Evolutionary conservation across 2,888 invertebrate genomes (phyloP).

Genomic region (Netelia inedita): DNA sequence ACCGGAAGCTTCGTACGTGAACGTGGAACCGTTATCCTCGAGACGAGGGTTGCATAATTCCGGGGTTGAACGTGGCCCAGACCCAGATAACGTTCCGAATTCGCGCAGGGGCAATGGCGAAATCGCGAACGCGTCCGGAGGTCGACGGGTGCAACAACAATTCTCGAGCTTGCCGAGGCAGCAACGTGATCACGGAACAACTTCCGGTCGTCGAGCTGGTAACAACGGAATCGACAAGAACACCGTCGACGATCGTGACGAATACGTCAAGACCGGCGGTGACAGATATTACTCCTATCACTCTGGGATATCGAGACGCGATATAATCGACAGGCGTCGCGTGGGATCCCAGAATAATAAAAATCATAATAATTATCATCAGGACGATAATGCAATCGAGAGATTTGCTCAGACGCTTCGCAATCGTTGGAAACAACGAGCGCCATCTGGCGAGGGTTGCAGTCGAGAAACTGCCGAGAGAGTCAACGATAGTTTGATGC

Average conservation of each 20-base stretch:
- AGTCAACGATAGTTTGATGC: slow-evolving; percentile 53
- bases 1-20: slow-evolving; percentile 77
- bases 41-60: slow-evolving; percentile 82
- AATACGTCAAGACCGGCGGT: not conserved
- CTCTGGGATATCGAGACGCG: slow-evolving; percentile 67
- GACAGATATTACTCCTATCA: slow-evolving; percentile 44
- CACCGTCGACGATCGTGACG: not conserved
- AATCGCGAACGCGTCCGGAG: slow-evolving; percentile 37
- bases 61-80: slow-evolving; percentile 73
- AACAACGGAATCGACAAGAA: slow-evolving; percentile 45
- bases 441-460: slow-evolving; percentile 31
- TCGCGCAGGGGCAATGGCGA: slow-evolving; percentile 62
- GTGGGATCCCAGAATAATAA: slow-evolving; percentile 44
- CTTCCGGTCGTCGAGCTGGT: slow-evolving; percentile 57
- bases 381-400: slow-evolving; percentile 71
- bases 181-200: slow-evolving; percentile 35
- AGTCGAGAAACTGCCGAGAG: slow-evolving; percentile 38
- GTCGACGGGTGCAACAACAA: slow-evolving; percentile 48
- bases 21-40: slow-evolving; percentile 78
- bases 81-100: slow-evolving; percentile 78
- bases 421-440: slow-evolving; percentile 68
- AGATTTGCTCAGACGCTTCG: slow-evolving; percentile 74
- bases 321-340: slow-evolving; percentile 67
- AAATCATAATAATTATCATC: slow-evolving; percentile 6
- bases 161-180: slow-evolving; percentile 47